A percentile compares a stretch with the other conserved stretches of the same genome.
These are phyloP conservation scores for Menidia menidia DNA, from an alignment of 2,797 vertebrate species.

Conservation along the genomic window DNA sequence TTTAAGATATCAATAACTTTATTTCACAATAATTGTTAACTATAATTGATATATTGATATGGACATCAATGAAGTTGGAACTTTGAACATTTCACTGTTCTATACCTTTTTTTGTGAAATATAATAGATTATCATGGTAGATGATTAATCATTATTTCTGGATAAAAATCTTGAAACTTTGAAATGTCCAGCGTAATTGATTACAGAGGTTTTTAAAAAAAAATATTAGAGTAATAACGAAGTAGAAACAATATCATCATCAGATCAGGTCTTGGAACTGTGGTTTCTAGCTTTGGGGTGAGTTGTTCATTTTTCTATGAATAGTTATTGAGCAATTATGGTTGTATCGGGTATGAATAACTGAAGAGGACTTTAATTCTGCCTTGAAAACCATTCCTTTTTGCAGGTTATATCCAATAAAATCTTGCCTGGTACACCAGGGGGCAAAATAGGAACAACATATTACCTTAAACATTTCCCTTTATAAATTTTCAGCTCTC, in stretches of 20 bases:
- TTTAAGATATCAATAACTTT: too few relatives aligned
- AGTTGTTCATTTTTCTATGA: constrained; percentile 22
- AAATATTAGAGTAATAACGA: background rate
- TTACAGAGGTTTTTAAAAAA: background rate
- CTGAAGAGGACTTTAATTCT: constrained; percentile 15
- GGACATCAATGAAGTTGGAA: background rate
- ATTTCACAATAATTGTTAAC: background rate
- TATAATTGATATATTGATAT: background rate
- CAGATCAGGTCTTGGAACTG: background rate
- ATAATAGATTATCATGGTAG: too few relatives aligned
- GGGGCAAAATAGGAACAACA: constrained; percentile 38
- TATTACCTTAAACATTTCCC: constrained; percentile 42
- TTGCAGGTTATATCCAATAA: constrained; percentile 40
- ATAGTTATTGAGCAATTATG: constrained; percentile 16
- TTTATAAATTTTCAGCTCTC: constrained; percentile 21
- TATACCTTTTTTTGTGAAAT: background rate
- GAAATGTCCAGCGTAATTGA: background rate
- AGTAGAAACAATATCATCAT: constrained; percentile 10
- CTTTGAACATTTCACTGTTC: background rate
- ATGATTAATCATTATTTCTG: background rate
- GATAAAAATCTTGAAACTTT: background rate
- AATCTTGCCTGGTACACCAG: constrained; percentile 32
- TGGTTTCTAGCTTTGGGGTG: constrained; percentile 17
- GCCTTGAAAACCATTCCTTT: constrained; percentile 23
- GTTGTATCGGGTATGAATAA: constrained; percentile 29